phyloP scores from a whole-genome alignment of 2,113 vertebrate species.

The Tenebrosternarchus preto region DNA sequence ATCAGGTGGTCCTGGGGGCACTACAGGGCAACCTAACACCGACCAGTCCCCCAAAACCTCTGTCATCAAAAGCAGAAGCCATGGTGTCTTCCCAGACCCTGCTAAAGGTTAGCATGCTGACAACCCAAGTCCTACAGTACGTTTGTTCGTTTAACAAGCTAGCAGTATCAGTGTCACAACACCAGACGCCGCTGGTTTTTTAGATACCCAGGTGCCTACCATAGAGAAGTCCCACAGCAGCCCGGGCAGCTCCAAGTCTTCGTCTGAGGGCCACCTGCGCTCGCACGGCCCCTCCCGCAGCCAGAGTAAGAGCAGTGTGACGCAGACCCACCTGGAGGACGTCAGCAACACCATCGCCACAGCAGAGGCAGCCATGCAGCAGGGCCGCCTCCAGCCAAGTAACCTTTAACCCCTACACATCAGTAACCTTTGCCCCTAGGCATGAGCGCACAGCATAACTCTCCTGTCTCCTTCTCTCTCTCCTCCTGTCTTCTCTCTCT shows the following conservation, averaged over 20 bases:
- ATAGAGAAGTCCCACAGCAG: slow-evolving; percentile 99
- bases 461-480: slow-evolving; percentile 77
- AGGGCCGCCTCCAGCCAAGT: slow-evolving; percentile 99
- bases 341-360: slow-evolving; percentile 96
- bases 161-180: slow-evolving; percentile 18
- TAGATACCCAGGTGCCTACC: slow-evolving; percentile 93
- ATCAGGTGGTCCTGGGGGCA: slow-evolving; percentile 40
- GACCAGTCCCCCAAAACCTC: slow-evolving; percentile 91
- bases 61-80: slow-evolving; percentile 98
- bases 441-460: slow-evolving; percentile 90
- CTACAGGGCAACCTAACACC: slow-evolving; percentile 70
- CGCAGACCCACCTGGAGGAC: slow-evolving; percentile 95
- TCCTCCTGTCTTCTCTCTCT: slow-evolving; percentile 50
- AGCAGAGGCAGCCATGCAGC: slow-evolving; percentile 95
- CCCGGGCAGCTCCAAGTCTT: slow-evolving; percentile 97
- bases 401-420: slow-evolving; percentile 92
- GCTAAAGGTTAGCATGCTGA: slow-evolving; percentile 78
- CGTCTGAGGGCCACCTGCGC: slow-evolving; percentile 95
- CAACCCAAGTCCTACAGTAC: too few species aligned
- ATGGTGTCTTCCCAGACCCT: slow-evolving; percentile 96
- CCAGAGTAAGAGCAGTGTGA: slow-evolving; percentile 99
- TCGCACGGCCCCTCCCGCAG: slow-evolving; percentile 96
- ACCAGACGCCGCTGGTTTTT: slow-evolving; percentile 22
- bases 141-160: too few species aligned
- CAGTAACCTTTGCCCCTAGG: slow-evolving; percentile 96